Evolutionary conservation across 2,888 invertebrate species (phyloP).

Genomic region (Blera fallax): DNA sequence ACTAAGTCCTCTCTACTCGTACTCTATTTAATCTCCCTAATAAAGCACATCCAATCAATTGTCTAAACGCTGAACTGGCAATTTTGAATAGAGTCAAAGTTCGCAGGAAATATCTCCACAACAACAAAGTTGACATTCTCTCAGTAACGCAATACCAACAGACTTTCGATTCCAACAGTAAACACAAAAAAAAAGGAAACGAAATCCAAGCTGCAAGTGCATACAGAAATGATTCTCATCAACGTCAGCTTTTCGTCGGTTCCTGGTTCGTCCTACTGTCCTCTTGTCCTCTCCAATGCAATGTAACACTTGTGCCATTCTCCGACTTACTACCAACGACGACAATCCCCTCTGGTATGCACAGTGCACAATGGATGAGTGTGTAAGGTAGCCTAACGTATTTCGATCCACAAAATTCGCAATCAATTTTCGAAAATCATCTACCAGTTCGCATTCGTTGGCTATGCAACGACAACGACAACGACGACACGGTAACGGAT

Average conservation of each 20-base stretch:
- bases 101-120: constrained; percentile 61
- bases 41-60: constrained; percentile 70
- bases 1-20: neutral
- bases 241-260: constrained; percentile 36
- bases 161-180: constrained; percentile 43
- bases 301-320: constrained; percentile 50
- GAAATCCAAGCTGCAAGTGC: constrained; percentile 38
- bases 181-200: constrained; percentile 14
- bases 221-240: constrained; percentile 53
- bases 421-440: constrained; percentile 71
- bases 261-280: neutral
- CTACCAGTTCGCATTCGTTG: constrained; percentile 7
- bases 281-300: constrained; percentile 5
- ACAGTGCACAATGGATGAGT: constrained; percentile 23
- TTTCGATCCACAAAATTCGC: constrained; percentile 66
- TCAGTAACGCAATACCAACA: constrained; percentile 5
- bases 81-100: constrained; percentile 70
- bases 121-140: constrained; percentile 32
- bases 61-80: constrained; percentile 64
- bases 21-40: constrained; percentile 56
- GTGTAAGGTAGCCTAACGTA: constrained; percentile 62
- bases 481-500: constrained; percentile 36
- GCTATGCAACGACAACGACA: neutral
- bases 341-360: constrained; percentile 6
- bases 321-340: neutral